Evolutionary conservation across 2,888 invertebrate species (phyloP).

Genomic region (Creontiades dilutus): DNA sequence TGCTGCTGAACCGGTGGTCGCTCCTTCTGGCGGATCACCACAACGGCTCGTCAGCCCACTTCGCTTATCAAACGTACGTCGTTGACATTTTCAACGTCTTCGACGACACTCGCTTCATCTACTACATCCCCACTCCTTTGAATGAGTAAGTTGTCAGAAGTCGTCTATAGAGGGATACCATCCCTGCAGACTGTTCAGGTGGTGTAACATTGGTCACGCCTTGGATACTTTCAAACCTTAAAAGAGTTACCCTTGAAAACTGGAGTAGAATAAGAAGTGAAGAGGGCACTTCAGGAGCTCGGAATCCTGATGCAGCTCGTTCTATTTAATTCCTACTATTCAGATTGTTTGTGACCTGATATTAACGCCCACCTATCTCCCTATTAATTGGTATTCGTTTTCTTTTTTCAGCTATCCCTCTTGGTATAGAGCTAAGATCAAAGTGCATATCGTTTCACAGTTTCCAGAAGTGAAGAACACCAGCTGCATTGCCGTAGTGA

Average conservation of each 20-base stretch:
- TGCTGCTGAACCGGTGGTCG: slow-evolving; percentile 78
- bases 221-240: too few species aligned
- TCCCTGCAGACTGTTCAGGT: too few species aligned
- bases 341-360: too few species aligned
- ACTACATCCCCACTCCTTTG: slow-evolving; percentile 70
- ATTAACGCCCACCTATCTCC: too few species aligned
- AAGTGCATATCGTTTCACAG: slow-evolving; percentile 77
- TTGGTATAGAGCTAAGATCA: slow-evolving; percentile 79
- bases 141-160: slow-evolving; percentile 61
- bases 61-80: slow-evolving; percentile 73
- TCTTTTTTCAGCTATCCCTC: slow-evolving; percentile 78
- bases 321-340: too few species aligned
- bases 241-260: too few species aligned
- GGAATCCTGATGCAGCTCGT: too few species aligned
- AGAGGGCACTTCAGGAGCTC: too few species aligned
- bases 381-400: too few species aligned
- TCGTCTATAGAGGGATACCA: too few species aligned
- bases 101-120: slow-evolving; percentile 70
- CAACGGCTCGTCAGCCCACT: slow-evolving; percentile 76
- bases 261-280: too few species aligned
- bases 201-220: too few species aligned
- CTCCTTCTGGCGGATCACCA: slow-evolving; percentile 78
- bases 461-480: slow-evolving; percentile 75
- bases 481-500: slow-evolving; percentile 79
- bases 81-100: slow-evolving; percentile 73